Evolutionary conservation across 2,113 vertebrate species (phyloP).

Genomic region (Cyanoliseus patagonus): DNA sequence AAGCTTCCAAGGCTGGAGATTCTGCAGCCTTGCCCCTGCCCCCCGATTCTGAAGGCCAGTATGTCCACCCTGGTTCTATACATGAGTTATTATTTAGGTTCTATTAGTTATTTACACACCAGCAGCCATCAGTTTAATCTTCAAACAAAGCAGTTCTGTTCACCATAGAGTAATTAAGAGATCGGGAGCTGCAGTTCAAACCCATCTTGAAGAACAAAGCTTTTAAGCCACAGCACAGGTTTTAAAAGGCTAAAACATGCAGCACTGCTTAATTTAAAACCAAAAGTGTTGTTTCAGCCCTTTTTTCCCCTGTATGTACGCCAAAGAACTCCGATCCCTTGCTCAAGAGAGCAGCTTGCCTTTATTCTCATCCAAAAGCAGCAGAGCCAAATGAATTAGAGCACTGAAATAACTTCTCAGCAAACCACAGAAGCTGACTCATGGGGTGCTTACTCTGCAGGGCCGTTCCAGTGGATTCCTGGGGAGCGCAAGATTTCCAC

Average conservation of each 20-base stretch:
- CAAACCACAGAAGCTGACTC: slow-evolving; percentile 39
- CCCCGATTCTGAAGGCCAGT: neutral
- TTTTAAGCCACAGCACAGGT: neutral
- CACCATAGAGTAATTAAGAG: neutral
- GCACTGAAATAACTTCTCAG: slow-evolving; percentile 1
- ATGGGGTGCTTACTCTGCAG: slow-evolving; percentile 8
- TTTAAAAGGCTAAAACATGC: neutral
- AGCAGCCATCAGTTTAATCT: neutral
- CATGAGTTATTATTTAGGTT: neutral
- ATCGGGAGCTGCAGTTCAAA: neutral
- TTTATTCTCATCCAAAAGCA: slow-evolving; percentile 33
- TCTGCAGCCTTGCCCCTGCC: neutral
- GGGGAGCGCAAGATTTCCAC: neutral
- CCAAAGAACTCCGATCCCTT: neutral
- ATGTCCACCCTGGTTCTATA: neutral
- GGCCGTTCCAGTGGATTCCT: neutral
- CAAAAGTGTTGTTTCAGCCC: slow-evolving; percentile 18
- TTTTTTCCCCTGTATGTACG: neutral
- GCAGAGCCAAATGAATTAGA: slow-evolving; percentile 26
- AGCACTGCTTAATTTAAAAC: neutral
- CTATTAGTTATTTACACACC: neutral
- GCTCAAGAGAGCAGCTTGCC: slow-evolving; percentile 24
- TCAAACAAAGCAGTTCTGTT: neutral
- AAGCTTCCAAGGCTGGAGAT: neutral
- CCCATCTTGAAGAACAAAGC: neutral